Evolutionary conservation across 2,888 invertebrate species (phyloP).

Genomic region (Thecocarcelia acutangulata): DNA sequence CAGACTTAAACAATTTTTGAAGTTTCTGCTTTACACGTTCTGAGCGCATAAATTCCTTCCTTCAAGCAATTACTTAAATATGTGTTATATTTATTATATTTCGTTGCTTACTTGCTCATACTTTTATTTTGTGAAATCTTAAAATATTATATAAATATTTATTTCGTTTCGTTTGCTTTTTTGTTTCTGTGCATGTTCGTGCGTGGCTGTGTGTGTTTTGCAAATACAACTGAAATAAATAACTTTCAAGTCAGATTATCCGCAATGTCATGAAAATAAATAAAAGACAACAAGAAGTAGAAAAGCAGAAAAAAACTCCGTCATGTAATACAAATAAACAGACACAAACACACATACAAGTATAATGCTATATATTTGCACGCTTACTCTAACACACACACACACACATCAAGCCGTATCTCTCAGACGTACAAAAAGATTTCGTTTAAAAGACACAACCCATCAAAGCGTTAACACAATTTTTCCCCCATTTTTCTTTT

Average conservation of each 20-base stretch:
- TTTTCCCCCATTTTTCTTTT: not conserved
- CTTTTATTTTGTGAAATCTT: slow-evolving; percentile 32
- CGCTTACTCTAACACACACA: no score
- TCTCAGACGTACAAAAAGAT: not conserved
- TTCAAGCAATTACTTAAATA: slow-evolving; percentile 50
- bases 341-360: slow-evolving; percentile 8
- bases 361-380: no score
- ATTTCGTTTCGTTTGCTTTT: slow-evolving; percentile 41
- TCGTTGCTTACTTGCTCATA: not conserved
- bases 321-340: slow-evolving; percentile 71
- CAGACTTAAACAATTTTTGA: not conserved
- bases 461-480: slow-evolving; percentile 51
- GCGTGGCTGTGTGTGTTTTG: slow-evolving; percentile 5
- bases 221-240: slow-evolving; percentile 75
- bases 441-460: slow-evolving; percentile 50
- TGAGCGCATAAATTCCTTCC: slow-evolving; percentile 20
- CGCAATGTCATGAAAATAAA: slow-evolving; percentile 79
- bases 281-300: slow-evolving; percentile 72
- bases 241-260: slow-evolving; percentile 81
- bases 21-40: slow-evolving; percentile 26
- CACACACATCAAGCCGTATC: no score
- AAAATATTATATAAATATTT: slow-evolving; percentile 58
- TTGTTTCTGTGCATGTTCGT: not conserved
- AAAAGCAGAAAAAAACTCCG: slow-evolving; percentile 54
- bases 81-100: slow-evolving; percentile 53